Evolutionary conservation across 2,797 vertebrate species (phyloP).

Genomic region (Gymnothorax reevesii): DNA sequence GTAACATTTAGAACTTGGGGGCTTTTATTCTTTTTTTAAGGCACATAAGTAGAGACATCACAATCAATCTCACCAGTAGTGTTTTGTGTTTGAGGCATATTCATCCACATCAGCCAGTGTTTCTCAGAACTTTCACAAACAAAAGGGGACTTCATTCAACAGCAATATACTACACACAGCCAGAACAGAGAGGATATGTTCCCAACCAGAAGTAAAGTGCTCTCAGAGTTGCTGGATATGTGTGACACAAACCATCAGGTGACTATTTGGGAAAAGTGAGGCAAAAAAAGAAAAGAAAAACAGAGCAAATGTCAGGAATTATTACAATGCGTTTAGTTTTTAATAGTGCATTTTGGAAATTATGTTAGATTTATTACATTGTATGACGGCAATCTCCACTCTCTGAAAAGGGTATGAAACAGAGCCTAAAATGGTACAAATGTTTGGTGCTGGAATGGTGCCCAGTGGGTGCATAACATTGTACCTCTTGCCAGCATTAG

Average conservation of each 20-base stretch:
- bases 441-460: background rate
- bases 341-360: background rate
- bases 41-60: conserved; percentile 10
- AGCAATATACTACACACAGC: background rate
- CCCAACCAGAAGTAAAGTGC: conserved; percentile 2
- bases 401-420: background rate
- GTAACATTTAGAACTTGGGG: conserved; percentile 24
- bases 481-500: background rate
- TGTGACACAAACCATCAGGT: background rate
- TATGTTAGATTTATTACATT: background rate
- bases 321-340: background rate
- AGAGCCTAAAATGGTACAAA: background rate
- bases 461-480: background rate
- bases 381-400: background rate
- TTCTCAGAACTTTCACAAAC: conserved; percentile 5
- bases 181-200: background rate
- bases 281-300: background rate
- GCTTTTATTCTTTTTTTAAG: conserved; percentile 1
- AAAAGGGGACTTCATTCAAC: conserved; percentile 10
- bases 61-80: background rate
- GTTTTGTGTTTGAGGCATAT: conserved; percentile 4
- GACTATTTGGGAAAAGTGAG: background rate
- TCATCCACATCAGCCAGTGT: conserved; percentile 14
- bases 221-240: conserved; percentile 2
- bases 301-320: background rate